phyloP scores from a whole-genome alignment of 2,888 invertebrate species.

The Cataglyphis albicans region DNA sequence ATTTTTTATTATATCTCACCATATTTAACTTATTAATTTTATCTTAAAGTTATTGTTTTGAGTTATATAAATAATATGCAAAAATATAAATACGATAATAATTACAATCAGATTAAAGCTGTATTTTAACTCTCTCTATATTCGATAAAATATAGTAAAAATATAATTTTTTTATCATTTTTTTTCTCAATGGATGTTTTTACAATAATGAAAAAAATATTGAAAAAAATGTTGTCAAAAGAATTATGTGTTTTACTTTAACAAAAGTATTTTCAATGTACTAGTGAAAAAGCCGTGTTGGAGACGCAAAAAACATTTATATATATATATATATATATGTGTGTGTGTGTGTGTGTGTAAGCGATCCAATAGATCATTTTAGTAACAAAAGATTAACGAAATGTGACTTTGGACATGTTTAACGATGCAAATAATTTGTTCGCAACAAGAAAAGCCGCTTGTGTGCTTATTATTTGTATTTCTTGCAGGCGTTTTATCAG shows the following conservation, averaged over 20 bases:
- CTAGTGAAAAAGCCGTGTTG: background rate
- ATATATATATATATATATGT: no score
- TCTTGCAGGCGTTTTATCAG: conserved; percentile 40
- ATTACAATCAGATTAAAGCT: background rate
- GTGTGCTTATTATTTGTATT: conserved; percentile 39
- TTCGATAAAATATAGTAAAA: background rate
- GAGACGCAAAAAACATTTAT: background rate
- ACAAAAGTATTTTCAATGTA: background rate
- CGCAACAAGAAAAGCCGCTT: conserved; percentile 32
- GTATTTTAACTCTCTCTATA: background rate
- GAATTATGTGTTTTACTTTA: background rate
- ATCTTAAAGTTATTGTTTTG: background rate
- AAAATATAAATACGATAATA: background rate
- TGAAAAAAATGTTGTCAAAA: background rate
- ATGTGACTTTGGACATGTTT: background rate
- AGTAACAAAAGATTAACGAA: conserved; percentile 41
- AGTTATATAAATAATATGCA: background rate
- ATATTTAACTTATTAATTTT: background rate
- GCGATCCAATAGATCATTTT: conserved; percentile 5
- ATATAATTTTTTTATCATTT: background rate
- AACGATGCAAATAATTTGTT: conserved; percentile 31
- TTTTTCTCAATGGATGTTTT: background rate
- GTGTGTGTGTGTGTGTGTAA: no score
- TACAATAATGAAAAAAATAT: background rate
- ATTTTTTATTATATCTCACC: background rate